These are phyloP conservation scores for Sialis fuliginosa DNA, from an alignment of 2,888 invertebrate genomes.

Conservation along the genomic window DNA sequence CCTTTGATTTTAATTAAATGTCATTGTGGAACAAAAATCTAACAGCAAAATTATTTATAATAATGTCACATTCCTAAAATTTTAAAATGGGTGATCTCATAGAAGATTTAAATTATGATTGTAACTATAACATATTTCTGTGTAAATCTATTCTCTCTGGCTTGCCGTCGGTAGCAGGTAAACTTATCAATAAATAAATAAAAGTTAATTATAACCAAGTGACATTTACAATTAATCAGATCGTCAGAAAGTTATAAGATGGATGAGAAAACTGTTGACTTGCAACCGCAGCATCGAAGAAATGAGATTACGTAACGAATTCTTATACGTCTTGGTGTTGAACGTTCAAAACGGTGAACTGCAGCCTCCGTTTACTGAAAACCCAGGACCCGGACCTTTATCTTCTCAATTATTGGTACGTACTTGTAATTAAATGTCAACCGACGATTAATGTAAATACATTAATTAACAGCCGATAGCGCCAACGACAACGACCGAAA, in stretches of 20 bases:
- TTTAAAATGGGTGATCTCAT: slow-evolving; percentile 23
- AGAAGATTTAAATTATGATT: slow-evolving; percentile 32
- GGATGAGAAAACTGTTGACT: slow-evolving; percentile 30
- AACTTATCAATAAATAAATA: slow-evolving; percentile 1
- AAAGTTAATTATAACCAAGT: neutral
- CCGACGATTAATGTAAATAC: too few species aligned
- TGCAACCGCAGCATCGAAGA: slow-evolving; percentile 28
- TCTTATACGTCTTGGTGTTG: slow-evolving; percentile 31
- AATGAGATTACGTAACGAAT: slow-evolving; percentile 33
- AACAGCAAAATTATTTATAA: too few species aligned
- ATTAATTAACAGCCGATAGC: neutral
- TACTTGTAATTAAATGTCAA: neutral
- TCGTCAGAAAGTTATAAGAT: slow-evolving; percentile 26
- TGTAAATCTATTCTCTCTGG: slow-evolving; percentile 28
- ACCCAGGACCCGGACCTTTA: slow-evolving; percentile 28
- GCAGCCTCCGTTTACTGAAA: slow-evolving; percentile 28
- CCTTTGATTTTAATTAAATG: too few species aligned
- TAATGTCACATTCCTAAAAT: neutral
- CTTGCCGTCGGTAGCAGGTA: slow-evolving; percentile 19
- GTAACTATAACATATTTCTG: slow-evolving; percentile 31
- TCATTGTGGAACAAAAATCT: too few species aligned
- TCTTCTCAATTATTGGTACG: slow-evolving; percentile 25
- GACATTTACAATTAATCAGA: slow-evolving; percentile 18
- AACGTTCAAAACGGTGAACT: slow-evolving; percentile 28
- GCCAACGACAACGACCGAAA: neutral